These are phyloP conservation scores for Propsilocerus akamusi DNA, from an alignment of 1,140 invertebrate species.

Conservation along the genomic window DNA sequence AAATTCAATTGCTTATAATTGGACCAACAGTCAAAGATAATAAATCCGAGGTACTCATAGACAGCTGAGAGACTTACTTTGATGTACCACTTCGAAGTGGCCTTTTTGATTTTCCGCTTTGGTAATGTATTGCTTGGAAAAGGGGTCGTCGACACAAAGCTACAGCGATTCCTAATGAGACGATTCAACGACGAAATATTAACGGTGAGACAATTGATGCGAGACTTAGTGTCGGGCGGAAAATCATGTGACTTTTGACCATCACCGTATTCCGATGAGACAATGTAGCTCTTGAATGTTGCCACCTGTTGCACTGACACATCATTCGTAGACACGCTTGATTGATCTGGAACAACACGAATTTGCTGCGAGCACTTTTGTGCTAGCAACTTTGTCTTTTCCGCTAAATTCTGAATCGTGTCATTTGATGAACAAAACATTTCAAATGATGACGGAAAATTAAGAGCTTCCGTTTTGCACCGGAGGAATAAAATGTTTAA, in stretches of 20 bases:
- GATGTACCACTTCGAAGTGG: slow-evolving; percentile 25
- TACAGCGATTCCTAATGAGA: slow-evolving; percentile 6
- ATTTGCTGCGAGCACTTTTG: slow-evolving; percentile 15
- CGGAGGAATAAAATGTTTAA: no score
- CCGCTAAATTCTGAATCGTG: slow-evolving; percentile 14
- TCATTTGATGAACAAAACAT: slow-evolving; percentile 9
- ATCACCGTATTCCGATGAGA: slow-evolving; percentile 7
- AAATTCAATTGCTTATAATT: background rate
- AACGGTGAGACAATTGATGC: background rate
- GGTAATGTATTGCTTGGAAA: slow-evolving; percentile 13
- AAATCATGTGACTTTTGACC: background rate
- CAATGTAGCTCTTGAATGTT: slow-evolving; percentile 3
- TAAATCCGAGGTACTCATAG: slow-evolving; percentile 3
- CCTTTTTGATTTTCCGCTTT: slow-evolving; percentile 13
- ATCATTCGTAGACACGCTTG: no score
- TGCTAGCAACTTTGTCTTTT: slow-evolving; percentile 23
- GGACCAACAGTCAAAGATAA: slow-evolving; percentile 1
- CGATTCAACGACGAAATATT: background rate
- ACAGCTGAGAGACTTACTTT: slow-evolving; percentile 22
- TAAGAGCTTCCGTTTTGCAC: no score
- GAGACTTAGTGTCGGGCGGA: background rate
- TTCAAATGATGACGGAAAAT: no score
- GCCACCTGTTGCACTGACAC: slow-evolving; percentile 11
- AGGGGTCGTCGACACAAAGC: slow-evolving; percentile 11
- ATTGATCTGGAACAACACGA: background rate